Evolutionary conservation across 2,888 invertebrate genomes (phyloP).

Genomic region (Drosophila sordidula): DNA sequence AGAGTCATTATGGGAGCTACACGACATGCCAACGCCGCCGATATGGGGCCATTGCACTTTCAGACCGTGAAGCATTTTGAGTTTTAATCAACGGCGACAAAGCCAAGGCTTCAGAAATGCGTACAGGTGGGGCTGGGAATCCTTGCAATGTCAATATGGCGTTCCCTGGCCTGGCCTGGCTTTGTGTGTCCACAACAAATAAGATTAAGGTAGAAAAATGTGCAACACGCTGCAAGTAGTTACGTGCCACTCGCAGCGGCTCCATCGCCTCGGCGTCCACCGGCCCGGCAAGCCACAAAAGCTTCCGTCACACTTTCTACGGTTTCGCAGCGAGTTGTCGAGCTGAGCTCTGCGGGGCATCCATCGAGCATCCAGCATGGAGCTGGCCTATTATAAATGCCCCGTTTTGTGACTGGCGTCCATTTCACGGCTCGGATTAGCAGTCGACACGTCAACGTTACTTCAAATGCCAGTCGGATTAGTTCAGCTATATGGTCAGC

Average conservation of each 20-base stretch:
- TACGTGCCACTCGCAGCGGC: constrained; percentile 39
- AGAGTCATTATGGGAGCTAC: constrained; percentile 31
- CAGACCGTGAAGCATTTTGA: constrained; percentile 23
- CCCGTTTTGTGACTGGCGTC: constrained; percentile 22
- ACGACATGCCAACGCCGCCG: constrained; percentile 11
- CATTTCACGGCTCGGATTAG: constrained; percentile 3
- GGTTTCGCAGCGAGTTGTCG: constrained; percentile 33
- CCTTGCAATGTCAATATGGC: constrained; percentile 57
- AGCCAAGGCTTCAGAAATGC: constrained; percentile 39
- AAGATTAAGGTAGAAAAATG: constrained; percentile 21
- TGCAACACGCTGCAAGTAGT: constrained; percentile 59
- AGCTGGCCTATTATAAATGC: constrained; percentile 49
- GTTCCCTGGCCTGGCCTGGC: background rate
- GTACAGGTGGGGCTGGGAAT: constrained; percentile 35
- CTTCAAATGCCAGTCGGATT: constrained; percentile 6
- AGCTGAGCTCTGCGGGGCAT: constrained; percentile 8
- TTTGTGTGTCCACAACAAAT: background rate
- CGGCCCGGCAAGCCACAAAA: constrained; percentile 45
- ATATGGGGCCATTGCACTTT: constrained; percentile 64
- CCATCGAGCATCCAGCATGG: background rate
- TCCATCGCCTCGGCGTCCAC: constrained; percentile 17
- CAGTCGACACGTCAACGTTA: no score
- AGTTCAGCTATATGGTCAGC: constrained; percentile 1
- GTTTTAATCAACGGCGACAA: constrained; percentile 59
- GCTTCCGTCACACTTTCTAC: constrained; percentile 52